Percentiles rank a stretch among this genome's conserved stretches.
Evolutionary conservation across 2,797 vertebrate species (phyloP).

Genomic region (Melanotaenia nigrans): DNA sequence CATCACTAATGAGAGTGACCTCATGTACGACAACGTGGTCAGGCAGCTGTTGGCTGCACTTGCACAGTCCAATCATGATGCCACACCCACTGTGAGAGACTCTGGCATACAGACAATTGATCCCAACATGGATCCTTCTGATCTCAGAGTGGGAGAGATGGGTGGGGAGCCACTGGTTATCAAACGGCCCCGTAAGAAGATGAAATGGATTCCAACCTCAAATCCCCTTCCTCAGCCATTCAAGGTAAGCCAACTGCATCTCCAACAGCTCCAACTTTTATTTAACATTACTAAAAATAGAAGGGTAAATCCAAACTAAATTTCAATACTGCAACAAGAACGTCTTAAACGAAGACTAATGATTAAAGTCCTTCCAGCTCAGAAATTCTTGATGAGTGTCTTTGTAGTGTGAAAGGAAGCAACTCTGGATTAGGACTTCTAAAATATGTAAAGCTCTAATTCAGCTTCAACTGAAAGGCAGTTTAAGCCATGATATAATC

Average conservation of each 20-base stretch:
- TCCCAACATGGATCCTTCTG: slow-evolving; percentile 89
- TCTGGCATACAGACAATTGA: slow-evolving; percentile 94
- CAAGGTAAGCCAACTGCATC: slow-evolving; percentile 77
- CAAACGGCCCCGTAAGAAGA: slow-evolving; percentile 96
- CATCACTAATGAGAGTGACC: slow-evolving; percentile 98
- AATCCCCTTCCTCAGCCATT: slow-evolving; percentile 97
- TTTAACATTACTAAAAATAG: background rate
- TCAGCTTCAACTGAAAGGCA: background rate
- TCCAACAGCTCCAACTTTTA: background rate
- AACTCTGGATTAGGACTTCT: slow-evolving; percentile 9
- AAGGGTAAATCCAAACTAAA: background rate
- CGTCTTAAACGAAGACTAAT: background rate
- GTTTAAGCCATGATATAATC: slow-evolving; percentile 2
- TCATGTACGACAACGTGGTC: slow-evolving; percentile 99
- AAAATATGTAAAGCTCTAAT: slow-evolving; percentile 8
- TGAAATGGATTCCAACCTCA: slow-evolving; percentile 94
- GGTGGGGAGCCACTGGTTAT: slow-evolving; percentile 90
- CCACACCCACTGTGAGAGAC: slow-evolving; percentile 94
- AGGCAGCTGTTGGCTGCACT: slow-evolving; percentile 94
- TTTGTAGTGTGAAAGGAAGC: slow-evolving; percentile 15
- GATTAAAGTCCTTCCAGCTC: background rate
- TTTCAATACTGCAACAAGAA: background rate
- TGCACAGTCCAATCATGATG: slow-evolving; percentile 96
- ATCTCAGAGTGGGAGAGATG: slow-evolving; percentile 87
- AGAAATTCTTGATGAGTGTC: slow-evolving; percentile 15